Base-by-base conservation (phyloP, 2,113 vertebrate genomes). In the Cacatua alba region DNA sequence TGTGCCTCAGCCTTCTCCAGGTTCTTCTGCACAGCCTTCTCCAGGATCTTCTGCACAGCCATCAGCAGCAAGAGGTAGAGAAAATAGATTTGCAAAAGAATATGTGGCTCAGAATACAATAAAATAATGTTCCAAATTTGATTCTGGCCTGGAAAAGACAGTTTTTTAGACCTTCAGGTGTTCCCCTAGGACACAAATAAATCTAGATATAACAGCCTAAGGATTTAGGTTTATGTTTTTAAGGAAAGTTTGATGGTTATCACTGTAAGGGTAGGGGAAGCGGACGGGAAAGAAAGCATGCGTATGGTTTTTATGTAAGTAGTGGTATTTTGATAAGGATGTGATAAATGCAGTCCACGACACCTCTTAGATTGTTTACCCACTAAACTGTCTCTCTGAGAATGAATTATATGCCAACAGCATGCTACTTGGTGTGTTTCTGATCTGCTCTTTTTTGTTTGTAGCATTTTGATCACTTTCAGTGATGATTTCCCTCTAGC, bases 1-100 rank as follows among this genome's bases (percentile, higher is more conserved):
- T 68, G 51, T 59, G 71, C 89, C 95, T 57, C 95, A 95, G 64
- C 63, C 93, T 70, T 70, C 91, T 62, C 24, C 95, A 65, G 93
- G 28, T 3, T 82, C 88, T 63, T 63, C 79, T 72, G 39, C 67
- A 33, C 85, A 94, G 60, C 70, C 84, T 64, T 55, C 85, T 35
- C 23, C 88, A 63, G 91, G 15, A 3, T 76, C 90, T 72, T 51
- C 90, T 46, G 39, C 94, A 53, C 94, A 96, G 57, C 90, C 90
- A 71, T 83, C 97, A 84, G 74, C 90, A 86, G 98, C 97, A 91
- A 92, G 76, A 98, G 98, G 99, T 99, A 96, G 69, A 83, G 53
- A 79, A 87, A 75, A 4, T 52, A 39, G 16, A 33, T 90, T 65
- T 90, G 7, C 60, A 57, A 69, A 44, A 87, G 43, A 76, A 13